phyloP scores from a whole-genome alignment of 2,797 vertebrate genomes.

The Selene dorsalis region DNA sequence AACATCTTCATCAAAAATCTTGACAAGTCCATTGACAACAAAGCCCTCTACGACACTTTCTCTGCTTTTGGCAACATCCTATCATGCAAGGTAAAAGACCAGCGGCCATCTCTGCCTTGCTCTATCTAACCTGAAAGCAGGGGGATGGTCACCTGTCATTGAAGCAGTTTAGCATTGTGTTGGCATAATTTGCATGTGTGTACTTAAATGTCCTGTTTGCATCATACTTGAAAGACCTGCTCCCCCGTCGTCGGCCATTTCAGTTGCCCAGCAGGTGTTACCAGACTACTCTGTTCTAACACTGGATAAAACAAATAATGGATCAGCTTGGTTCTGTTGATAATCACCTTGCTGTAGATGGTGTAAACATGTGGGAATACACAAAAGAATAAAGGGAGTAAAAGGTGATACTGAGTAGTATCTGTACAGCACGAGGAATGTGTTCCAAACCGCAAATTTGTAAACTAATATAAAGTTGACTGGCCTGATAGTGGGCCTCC shows the following conservation, averaged over 20 bases:
- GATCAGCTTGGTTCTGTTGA: neutral
- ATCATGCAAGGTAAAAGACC: slow-evolving; percentile 93
- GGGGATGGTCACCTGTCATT: neutral
- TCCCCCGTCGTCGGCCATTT: neutral
- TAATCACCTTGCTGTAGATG: neutral
- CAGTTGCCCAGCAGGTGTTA: neutral
- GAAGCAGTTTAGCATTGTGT: neutral
- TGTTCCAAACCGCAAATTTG: neutral
- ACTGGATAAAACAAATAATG: neutral
- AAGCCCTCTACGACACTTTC: slow-evolving; percentile 98
- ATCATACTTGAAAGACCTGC: neutral
- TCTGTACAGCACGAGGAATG: neutral
- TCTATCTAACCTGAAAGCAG: neutral
- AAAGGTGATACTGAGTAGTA: neutral
- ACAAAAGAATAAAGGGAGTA: neutral
- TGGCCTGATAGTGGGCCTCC: neutral
- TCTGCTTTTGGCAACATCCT: slow-evolving; percentile 99
- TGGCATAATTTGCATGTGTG: slow-evolving; percentile 30
- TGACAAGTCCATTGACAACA: slow-evolving; percentile 99
- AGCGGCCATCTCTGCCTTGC: neutral
- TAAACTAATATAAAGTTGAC: slow-evolving; percentile 6
- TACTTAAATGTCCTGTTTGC: slow-evolving; percentile 32
- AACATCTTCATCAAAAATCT: slow-evolving; percentile 99
- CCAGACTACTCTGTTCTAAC: neutral
- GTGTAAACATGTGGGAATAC: neutral